These are phyloP conservation scores for Melieria picta DNA, from an alignment of 2,888 invertebrate genomes.

Conservation along the genomic window DNA sequence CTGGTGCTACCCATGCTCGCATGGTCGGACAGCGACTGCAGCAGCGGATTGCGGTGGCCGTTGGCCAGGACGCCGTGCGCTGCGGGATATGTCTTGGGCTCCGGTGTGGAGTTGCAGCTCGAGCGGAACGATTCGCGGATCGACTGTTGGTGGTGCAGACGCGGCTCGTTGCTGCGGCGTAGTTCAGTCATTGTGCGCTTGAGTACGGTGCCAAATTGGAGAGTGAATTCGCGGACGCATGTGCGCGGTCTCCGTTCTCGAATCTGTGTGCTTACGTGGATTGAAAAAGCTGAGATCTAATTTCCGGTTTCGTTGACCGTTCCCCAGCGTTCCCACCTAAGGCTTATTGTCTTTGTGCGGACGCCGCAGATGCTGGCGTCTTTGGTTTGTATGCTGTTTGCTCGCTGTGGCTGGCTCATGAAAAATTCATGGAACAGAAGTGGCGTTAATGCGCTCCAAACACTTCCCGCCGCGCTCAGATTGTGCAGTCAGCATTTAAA, in stretches of 20 bases:
- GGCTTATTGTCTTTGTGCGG: neutral
- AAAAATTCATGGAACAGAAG: conserved; percentile 27
- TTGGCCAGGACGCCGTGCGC: conserved; percentile 9
- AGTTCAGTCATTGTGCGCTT: conserved; percentile 51
- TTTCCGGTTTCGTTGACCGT: neutral
- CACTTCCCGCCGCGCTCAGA: neutral
- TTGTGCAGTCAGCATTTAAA: conserved; percentile 32
- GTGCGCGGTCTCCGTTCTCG: neutral
- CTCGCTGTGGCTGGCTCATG: conserved; percentile 21
- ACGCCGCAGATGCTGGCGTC: neutral
- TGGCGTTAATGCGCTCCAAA: neutral
- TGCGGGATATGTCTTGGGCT: conserved; percentile 32
- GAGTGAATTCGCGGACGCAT: neutral
- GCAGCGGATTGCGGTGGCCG: conserved; percentile 50
- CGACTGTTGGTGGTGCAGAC: conserved; percentile 41
- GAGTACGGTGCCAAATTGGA: too few relatives aligned
- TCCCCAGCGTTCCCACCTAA: neutral
- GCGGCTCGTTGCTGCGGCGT: conserved; percentile 41
- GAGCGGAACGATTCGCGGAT: conserved; percentile 43
- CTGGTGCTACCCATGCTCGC: conserved; percentile 56
- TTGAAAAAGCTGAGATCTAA: neutral
- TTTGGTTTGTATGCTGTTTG: neutral
- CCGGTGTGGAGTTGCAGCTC: conserved; percentile 39
- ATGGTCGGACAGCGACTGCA: conserved; percentile 58
- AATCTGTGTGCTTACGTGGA: neutral